Evolutionary conservation across 2,888 invertebrate species (phyloP).

Genomic region (Lepidochitona cinerea): DNA sequence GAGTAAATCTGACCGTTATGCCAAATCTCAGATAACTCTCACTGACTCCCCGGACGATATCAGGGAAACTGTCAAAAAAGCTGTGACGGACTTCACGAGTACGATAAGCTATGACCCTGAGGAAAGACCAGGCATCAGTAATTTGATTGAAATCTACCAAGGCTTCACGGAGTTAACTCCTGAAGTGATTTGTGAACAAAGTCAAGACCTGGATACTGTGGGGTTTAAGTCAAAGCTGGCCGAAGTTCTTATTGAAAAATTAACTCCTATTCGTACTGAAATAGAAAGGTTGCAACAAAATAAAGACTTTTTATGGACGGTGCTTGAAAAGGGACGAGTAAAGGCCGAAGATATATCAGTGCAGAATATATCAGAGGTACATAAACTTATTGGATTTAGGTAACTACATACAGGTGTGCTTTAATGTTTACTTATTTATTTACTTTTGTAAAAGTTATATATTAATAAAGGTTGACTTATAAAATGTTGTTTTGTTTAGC

Average conservation of each 20-base stretch:
- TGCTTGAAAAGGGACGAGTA: slow-evolving; percentile 78
- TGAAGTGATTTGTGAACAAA: slow-evolving; percentile 81
- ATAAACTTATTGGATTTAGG: slow-evolving; percentile 75
- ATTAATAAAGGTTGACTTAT: too few species aligned
- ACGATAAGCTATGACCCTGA: slow-evolving; percentile 85
- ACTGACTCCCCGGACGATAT: slow-evolving; percentile 82
- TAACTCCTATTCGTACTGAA: slow-evolving; percentile 80
- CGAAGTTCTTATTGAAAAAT: slow-evolving; percentile 79
- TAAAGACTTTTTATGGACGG: slow-evolving; percentile 76
- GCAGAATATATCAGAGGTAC: slow-evolving; percentile 78
- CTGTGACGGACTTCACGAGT: slow-evolving; percentile 91
- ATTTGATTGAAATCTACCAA: slow-evolving; percentile 88
- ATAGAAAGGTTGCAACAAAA: slow-evolving; percentile 76
- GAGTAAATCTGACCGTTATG: slow-evolving; percentile 94
- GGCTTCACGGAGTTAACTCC: slow-evolving; percentile 79
- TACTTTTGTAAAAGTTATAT: too few species aligned
- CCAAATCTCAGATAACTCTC: slow-evolving; percentile 84
- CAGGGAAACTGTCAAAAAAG: slow-evolving; percentile 83
- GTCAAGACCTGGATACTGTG: slow-evolving; percentile 80
- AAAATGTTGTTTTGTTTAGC: too few species aligned
- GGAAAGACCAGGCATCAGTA: slow-evolving; percentile 88
- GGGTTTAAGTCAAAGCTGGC: slow-evolving; percentile 83
- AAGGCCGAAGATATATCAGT: slow-evolving; percentile 78
- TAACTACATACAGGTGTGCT: too few species aligned
- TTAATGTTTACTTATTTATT: too few species aligned